phyloP scores from a whole-genome alignment of 37 sponge, comb jelly and placozoan genomes.

The Ephydatia muelleri region DNA sequence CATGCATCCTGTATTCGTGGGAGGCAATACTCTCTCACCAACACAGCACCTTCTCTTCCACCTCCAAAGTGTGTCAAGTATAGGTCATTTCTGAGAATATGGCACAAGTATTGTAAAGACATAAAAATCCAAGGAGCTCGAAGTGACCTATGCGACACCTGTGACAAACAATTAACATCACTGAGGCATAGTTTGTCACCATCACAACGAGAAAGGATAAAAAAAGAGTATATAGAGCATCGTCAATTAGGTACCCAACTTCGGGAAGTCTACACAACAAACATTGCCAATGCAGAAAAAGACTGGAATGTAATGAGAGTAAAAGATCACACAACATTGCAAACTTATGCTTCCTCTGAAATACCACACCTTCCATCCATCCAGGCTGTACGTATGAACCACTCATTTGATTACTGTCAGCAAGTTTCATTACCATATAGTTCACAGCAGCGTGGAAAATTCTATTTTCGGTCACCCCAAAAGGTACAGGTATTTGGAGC shows the following conservation, averaged over 20 bases:
- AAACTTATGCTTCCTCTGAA: not conserved
- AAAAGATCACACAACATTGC: not conserved
- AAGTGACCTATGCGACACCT: not conserved
- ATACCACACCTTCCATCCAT: not conserved
- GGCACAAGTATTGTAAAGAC: not conserved
- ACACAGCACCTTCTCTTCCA: not conserved
- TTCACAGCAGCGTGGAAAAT: not conserved
- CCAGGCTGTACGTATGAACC: not conserved
- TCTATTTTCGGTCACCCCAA: slow-evolving; percentile 5
- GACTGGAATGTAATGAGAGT: not conserved
- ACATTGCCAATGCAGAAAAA: not conserved
- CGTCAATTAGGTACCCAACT: not conserved
- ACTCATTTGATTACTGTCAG: slow-evolving; percentile 1
- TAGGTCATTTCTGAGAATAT: not conserved
- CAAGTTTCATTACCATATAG: slow-evolving; percentile 6
- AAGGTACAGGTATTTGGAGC: slow-evolving; percentile 7
- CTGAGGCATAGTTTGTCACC: not conserved
- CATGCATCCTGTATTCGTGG: not conserved
- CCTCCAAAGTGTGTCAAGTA: not conserved
- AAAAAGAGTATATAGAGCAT: not conserved
- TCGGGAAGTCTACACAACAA: not conserved
- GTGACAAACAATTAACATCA: not conserved
- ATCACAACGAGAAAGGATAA: not conserved
- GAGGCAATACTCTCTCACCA: not conserved
- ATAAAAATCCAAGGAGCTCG: slow-evolving; percentile 1